A percentile compares a stretch with the other conserved stretches of the same genome.
Evolutionary conservation across 2,113 vertebrate species (phyloP).

Genomic region (Lophius piscatorius): DNA sequence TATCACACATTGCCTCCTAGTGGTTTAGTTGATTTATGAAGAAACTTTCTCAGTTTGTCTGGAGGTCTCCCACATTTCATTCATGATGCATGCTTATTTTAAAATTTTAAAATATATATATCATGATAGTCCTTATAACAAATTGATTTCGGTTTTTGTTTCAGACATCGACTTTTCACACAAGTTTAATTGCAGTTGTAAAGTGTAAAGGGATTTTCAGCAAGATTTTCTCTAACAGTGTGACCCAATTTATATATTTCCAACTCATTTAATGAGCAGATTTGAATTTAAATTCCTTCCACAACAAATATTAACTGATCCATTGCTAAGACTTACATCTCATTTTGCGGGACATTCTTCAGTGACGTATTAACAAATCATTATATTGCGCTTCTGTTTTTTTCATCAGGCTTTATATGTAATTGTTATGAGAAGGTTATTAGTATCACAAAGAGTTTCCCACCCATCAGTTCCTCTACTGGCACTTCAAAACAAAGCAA

Average conservation of each 20-base stretch:
- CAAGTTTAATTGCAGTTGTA: too few relatives aligned
- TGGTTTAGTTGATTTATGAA: constrained; percentile 30
- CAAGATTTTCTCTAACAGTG: not conserved
- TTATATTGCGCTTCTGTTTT: not conserved
- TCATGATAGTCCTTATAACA: too few relatives aligned
- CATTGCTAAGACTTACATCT: not conserved
- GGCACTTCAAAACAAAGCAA: constrained; percentile 30
- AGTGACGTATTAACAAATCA: not conserved
- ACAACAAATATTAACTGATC: not conserved
- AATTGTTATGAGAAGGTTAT: constrained; percentile 17
- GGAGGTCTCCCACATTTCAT: too few relatives aligned
- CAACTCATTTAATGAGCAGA: not conserved
- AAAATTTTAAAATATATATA: too few relatives aligned
- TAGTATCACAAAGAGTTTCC: constrained; percentile 19
- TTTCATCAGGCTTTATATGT: not conserved
- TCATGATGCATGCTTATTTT: not conserved
- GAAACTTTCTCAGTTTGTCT: not conserved
- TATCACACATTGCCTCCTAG: constrained; percentile 61
- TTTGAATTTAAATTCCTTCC: not conserved
- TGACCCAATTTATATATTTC: not conserved
- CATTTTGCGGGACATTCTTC: not conserved
- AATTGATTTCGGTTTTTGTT: not conserved
- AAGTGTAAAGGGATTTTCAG: not conserved
- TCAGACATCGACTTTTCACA: not conserved
- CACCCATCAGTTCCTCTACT: not conserved